Base-by-base conservation (phyloP, 2,113 vertebrate genomes). In the Prinia subflava region DNA sequence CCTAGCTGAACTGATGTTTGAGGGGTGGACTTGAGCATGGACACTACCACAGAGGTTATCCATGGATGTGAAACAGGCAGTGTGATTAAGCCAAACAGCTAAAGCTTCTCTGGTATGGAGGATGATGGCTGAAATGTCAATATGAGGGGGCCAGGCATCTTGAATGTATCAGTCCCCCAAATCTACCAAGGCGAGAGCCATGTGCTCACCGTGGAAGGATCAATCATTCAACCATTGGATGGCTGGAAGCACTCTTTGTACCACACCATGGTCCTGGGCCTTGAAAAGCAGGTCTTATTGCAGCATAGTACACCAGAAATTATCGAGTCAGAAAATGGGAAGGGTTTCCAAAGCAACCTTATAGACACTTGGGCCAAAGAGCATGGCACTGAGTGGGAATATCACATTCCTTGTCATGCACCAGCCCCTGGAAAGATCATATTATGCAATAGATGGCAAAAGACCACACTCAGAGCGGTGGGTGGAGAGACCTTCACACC, bases 281-380 rank as follows among this genome's bases (percentile, higher is more conserved):
- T 77, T 53, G 33, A 60, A 37, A 28, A 77, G 27, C 23, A 60
- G 10, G 20, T n/a, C 6, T 60, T 31, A 15, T 0, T 7, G 24
- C 7, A 14, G 37, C 39, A 68, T 6, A 18, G 7, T 27, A 25
- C 39, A 30, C 8, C 19, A 35, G 24, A 68, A 62, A 27, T 9
- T 47, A 82, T 30, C 0, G 0, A 68, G 14, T 68, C 70, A 76
- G 62, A 25, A 7, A 41, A 22, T 3, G 3, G 24, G 21, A n/a
- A 44, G 53, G 0, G 7, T 53, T 76, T 83, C 55, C n/a, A 31
- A 69, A 89, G 31, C 37, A 47, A 53, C 7, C 8, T 39, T 30
- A 20, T 6, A 15, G 30, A 53, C 20, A 25, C n/a, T 23, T 68
- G 30, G 62, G 39, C 20, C 16, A 60, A 60, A 68, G 62, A 46